Base-by-base conservation (phyloP, 2,888 invertebrate species). In the Exocentrus adspersus region DNA sequence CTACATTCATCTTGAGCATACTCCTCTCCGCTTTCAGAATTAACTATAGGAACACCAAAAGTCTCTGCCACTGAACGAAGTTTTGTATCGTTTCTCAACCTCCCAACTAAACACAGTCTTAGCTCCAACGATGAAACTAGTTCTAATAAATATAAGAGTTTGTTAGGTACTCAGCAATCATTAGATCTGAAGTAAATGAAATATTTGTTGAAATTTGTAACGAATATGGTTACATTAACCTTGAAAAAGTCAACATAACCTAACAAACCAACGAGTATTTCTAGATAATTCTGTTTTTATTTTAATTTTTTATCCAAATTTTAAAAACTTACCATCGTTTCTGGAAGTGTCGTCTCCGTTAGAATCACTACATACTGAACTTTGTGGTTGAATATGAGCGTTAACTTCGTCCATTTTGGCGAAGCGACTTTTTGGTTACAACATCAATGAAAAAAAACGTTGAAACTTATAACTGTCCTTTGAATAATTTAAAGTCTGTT, bases 61-160 rank as follows among this genome's bases (percentile, higher is more conserved):
- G 83, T 85, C 77, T 87, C 85, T 61, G 90, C 89, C 65, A 88
- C 87, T 72, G 84, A 83, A 63, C 85, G 79, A 50, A 87, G 82
- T 58, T 80, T 81, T 67, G 83, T 80, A 82, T 90, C 87, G 68
- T 85, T 82, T 28, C 83, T 81, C 52, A 87, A 82, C 72, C 80
- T 80, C 61, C 90, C 90, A 71, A 90, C 85, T 71, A 90, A 82
- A 77, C 90, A 90, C 81, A 90, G 87, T 77, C 88, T 84, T 71
- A 86, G 82, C 75, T 85, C 85, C 64, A 85, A 81, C 59, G 81
- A 37, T 14, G 57, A 20, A 46, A 32, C 17, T 37, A 62, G 21
- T 37, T 67, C 68, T 68, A 52, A 24, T 20, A 61, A 63, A 62
- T 60, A 43, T 56, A 60, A 63, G n/a, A 30, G 21, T 60, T 58